Evolutionary conservation across 2,797 vertebrate species (phyloP).

Genomic region (Poeciliopsis turneri): DNA sequence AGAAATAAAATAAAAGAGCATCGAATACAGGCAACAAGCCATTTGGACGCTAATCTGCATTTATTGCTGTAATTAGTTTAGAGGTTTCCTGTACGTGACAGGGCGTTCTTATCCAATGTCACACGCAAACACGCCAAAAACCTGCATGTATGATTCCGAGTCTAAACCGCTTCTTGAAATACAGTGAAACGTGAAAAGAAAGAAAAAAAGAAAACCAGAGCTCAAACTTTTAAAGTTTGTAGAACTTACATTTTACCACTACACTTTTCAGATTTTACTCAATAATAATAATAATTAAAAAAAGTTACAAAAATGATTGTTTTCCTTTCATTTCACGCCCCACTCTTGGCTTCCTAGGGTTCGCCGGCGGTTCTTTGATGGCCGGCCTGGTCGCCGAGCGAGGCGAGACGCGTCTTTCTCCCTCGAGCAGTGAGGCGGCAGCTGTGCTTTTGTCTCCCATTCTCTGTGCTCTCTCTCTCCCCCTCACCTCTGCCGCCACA

Average conservation of each 20-base stretch:
- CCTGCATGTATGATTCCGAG: not conserved
- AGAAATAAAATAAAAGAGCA: not conserved
- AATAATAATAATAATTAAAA: not conserved
- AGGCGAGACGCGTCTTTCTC: conserved; percentile 56
- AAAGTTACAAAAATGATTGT: not conserved
- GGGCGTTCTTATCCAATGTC: conserved; percentile 47
- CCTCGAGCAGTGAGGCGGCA: conserved; percentile 66
- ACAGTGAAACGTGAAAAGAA: not conserved
- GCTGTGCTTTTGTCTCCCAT: conserved; percentile 79
- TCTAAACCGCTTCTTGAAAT: not conserved
- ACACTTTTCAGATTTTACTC: not conserved
- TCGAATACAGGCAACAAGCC: not conserved
- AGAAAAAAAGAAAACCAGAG: too few species aligned
- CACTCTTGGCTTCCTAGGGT: conserved; percentile 14
- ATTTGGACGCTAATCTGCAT: conserved; percentile 37
- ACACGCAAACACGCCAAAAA: not conserved
- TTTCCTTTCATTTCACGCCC: conserved; percentile 5
- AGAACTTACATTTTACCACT: not conserved
- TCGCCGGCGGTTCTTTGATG: conserved; percentile 36
- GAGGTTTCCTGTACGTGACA: conserved; percentile 30
- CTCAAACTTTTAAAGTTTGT: not conserved
- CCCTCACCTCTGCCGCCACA: conserved; percentile 57
- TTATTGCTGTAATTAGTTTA: conserved; percentile 54
- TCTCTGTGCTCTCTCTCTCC: conserved; percentile 42
- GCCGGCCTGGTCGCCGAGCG: conserved; percentile 31